Conservation (phyloP, 2,888 invertebrate genomes). For the Drosophila fulvimacula region DNA sequence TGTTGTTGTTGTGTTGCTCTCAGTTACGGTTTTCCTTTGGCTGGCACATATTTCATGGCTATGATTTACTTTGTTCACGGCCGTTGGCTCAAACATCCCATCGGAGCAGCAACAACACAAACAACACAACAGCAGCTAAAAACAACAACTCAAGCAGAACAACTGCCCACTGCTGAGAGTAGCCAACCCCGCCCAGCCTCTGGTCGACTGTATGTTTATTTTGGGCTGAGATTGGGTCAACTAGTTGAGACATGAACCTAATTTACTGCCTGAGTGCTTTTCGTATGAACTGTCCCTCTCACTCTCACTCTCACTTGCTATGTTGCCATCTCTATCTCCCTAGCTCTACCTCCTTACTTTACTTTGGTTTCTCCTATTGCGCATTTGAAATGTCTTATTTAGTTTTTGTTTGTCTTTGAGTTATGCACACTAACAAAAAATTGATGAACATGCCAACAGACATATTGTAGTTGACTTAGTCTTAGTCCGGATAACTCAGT, state of each 20-base stretch:
- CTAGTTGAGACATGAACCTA: constrained; percentile 81
- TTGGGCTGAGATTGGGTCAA: constrained; percentile 73
- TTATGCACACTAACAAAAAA: constrained; percentile 26
- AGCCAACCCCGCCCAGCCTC: constrained; percentile 16
- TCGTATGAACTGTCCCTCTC: constrained; percentile 50
- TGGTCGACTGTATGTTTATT: constrained; percentile 64
- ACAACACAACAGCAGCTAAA: constrained; percentile 18
- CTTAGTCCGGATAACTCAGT: background rate
- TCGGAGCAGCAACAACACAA: constrained; percentile 19
- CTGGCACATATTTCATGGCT: constrained; percentile 79
- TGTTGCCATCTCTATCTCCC: background rate
- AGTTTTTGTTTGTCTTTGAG: constrained; percentile 57
- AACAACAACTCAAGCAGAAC: constrained; percentile 74
- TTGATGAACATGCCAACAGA: constrained; percentile 56
- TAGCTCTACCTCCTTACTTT: background rate
- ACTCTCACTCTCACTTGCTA: background rate
- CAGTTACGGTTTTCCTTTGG: constrained; percentile 53
- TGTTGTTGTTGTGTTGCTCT: constrained; percentile 23
- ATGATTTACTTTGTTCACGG: constrained; percentile 79
- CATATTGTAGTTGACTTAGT: constrained; percentile 36
- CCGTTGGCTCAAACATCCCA: constrained; percentile 60
- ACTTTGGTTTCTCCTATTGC: constrained; percentile 13
- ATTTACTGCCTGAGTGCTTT: constrained; percentile 79
- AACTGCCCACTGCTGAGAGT: constrained; percentile 61
- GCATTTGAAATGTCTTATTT: constrained; percentile 71